A percentile compares a stretch with the other conserved stretches of the same genome.
phyloP scores from a whole-genome alignment of 2,888 invertebrate species.

The Lasioglossum vierecki region DNA sequence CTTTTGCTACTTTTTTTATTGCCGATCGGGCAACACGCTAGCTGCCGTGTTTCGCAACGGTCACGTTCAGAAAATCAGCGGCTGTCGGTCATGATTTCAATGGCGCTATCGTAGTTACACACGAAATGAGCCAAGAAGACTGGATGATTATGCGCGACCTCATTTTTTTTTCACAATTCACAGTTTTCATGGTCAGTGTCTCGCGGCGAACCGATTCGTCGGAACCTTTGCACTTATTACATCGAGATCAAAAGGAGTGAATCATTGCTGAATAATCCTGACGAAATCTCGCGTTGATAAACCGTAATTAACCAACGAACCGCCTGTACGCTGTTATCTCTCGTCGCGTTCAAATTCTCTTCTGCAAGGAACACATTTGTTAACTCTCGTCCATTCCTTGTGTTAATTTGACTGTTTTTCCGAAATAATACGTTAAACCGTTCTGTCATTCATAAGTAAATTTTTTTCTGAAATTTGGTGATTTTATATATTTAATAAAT shows the following conservation, averaged over 20 bases:
- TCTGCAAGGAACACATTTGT: background rate
- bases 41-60: slow-evolving; percentile 16
- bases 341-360: background rate
- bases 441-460: too few species aligned
- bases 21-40: background rate
- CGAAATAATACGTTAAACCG: too few species aligned
- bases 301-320: background rate
- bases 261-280: background rate
- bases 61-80: slow-evolving; percentile 2
- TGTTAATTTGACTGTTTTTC: too few species aligned
- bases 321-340: background rate
- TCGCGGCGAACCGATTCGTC: background rate
- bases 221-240: background rate
- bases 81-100: background rate
- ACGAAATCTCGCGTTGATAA: background rate
- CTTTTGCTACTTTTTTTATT: background rate
- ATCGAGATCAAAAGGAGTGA: background rate
- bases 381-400: too few species aligned
- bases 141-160: slow-evolving; percentile 9
- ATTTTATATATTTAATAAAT: too few species aligned
- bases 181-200: slow-evolving; percentile 27
- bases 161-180: background rate
- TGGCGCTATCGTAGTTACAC: slow-evolving; percentile 14
- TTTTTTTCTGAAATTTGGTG: too few species aligned
- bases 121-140: slow-evolving; percentile 15